phyloP scores from a whole-genome alignment of 1,140 invertebrate genomes.

The Asbolus verrucosus region DNA sequence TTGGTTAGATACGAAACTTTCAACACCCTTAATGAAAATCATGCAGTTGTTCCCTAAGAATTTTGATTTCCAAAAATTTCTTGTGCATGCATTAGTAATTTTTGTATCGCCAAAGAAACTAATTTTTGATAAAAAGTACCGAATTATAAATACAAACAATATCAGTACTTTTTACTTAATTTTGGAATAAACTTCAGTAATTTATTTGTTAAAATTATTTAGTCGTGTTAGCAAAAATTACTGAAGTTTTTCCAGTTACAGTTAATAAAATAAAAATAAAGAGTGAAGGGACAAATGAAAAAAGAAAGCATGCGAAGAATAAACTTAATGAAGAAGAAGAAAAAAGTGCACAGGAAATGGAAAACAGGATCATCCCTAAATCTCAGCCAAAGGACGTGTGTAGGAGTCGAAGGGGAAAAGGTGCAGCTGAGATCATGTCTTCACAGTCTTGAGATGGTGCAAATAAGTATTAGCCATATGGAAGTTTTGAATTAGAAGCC shows the following conservation, averaged over 20 bases:
- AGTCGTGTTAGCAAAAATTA: slow-evolving; percentile 15
- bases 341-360: slow-evolving; percentile 47
- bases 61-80: slow-evolving; percentile 38
- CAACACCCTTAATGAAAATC: slow-evolving; percentile 3
- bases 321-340: slow-evolving; percentile 41
- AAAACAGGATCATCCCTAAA: slow-evolving; percentile 57
- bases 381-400: slow-evolving; percentile 50
- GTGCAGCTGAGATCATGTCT: slow-evolving; percentile 34
- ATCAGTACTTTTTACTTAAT: not conserved
- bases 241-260: slow-evolving; percentile 4
- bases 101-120: slow-evolving; percentile 11
- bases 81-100: slow-evolving; percentile 43
- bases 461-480: slow-evolving; percentile 40
- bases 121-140: slow-evolving; percentile 18
- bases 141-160: not conserved
- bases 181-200: slow-evolving; percentile 7
- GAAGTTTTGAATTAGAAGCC: slow-evolving; percentile 35
- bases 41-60: slow-evolving; percentile 42
- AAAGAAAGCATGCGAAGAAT: slow-evolving; percentile 57
- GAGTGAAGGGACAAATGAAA: slow-evolving; percentile 54
- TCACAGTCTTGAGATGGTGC: slow-evolving; percentile 39
- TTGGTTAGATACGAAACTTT: slow-evolving; percentile 20
- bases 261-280: slow-evolving; percentile 47
- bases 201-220: too few relatives aligned
- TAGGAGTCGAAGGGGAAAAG: slow-evolving; percentile 39